Base-by-base conservation (phyloP, 2,113 vertebrate genomes). In the Aptenodytes forsteri region DNA sequence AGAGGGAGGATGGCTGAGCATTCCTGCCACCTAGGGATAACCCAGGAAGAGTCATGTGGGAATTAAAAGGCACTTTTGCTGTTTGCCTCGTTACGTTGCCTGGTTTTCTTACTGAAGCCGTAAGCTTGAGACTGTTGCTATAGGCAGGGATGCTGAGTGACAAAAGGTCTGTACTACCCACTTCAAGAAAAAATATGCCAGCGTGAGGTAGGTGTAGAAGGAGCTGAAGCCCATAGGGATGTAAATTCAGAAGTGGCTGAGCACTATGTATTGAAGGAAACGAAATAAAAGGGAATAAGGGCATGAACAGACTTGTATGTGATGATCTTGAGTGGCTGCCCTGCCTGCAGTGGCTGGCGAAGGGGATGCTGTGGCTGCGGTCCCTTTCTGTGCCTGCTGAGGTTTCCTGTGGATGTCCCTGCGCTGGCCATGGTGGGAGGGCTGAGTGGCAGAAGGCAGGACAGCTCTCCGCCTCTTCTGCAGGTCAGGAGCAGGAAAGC, bases 391-490 rank as follows among this genome's bases (percentile, higher is more conserved):
- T 27, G 21, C 30, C 55, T 25, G 8, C 58, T 26, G 58, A 73
- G 34, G 17, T 42, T 69, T 66, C 29, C 71, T 1, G 0, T 13
- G 44, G 76, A 73, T 62, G 13, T 6, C 34, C 29, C 50, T 56
- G 29, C 0, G 0, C 58, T 56, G 69, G 16, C 27, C 11, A 3
- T 20, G 29, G 62, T 13, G 13, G 67, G 32, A 56, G 29, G n/a
- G 36, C 32, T 21, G 47, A 19, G 66, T 8, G 55, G 42, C 50
- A 55, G 69, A 47, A 40, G n/a, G 19, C 38, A 72, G 54, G 40
- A 40, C 13, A 80, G 20, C 27, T 80, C 42, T 82, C 25, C 0
- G 0, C 11, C n/a, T 23, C 40, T 76, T 36, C 62, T 73, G 56
- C 19, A 32, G 6, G 7, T 85, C 72, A 54, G 46, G 50, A 83